Evolutionary conservation across 2,113 vertebrate genomes (phyloP).

Genomic region (Chaetops frenatus): DNA sequence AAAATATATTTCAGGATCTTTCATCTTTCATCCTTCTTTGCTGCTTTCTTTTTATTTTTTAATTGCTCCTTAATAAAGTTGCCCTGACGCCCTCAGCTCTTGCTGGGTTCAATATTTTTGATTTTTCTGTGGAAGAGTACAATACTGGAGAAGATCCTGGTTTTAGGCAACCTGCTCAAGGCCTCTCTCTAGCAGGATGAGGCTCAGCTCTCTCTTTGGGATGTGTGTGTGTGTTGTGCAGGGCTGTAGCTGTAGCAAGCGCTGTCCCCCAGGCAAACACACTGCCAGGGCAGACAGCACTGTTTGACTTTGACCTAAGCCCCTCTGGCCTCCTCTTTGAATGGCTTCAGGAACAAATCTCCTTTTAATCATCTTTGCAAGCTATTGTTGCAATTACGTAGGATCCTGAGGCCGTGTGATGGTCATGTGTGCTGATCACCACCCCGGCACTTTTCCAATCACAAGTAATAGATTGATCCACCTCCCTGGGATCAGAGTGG

Average conservation of each 20-base stretch:
- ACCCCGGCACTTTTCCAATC: not conserved
- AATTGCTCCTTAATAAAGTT: not conserved
- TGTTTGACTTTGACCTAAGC: not conserved
- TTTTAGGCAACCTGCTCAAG: not conserved
- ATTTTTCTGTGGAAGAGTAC: not conserved
- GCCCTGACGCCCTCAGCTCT: not conserved
- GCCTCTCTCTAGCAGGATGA: not conserved
- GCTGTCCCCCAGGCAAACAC: accelerated
- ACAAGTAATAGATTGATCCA: not conserved
- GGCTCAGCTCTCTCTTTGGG: not conserved
- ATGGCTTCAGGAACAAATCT: not conserved
- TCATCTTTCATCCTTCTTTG: not conserved
- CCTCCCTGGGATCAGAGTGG: not conserved
- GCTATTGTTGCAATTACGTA: not conserved
- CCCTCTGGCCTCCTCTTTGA: not conserved
- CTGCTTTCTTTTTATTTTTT: not conserved
- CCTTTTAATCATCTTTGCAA: not conserved
- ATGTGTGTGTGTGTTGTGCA: accelerated
- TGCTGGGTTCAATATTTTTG: not conserved
- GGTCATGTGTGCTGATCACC: not conserved
- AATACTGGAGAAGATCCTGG: not conserved
- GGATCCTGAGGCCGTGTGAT: not conserved
- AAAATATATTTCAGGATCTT: not conserved
- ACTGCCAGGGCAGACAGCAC: accelerated
- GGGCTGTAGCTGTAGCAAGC: not conserved